Evolutionary conservation across 1,140 invertebrate species (phyloP).

Genomic region (Phthorimaea operculella): DNA sequence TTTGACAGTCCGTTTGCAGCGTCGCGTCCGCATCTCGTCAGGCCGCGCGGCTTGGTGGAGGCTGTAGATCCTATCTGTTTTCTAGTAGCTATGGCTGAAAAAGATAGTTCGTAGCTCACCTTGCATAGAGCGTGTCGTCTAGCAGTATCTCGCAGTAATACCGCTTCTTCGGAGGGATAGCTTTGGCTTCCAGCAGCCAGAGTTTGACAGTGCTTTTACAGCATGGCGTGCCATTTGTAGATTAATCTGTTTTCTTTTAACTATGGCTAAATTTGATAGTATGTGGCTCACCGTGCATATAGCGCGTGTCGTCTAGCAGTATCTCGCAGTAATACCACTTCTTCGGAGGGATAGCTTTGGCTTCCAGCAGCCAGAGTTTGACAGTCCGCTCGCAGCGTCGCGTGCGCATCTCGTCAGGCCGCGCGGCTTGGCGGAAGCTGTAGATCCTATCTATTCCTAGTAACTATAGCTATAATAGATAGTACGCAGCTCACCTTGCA

Average conservation of each 20-base stretch:
- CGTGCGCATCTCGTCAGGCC: conserved; percentile 84
- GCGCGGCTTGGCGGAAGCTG: conserved; percentile 85
- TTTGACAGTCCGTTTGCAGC: no score
- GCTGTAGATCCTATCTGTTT: conserved; percentile 92
- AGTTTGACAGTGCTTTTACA: conserved; percentile 93
- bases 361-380: conserved; percentile 94
- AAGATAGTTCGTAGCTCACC: no score
- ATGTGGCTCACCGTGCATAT: no score
- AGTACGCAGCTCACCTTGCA: no score
- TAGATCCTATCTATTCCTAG: no score
- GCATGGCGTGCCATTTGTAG: conserved; percentile 84
- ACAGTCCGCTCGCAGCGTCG: conserved; percentile 91
- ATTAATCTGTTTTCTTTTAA: conserved; percentile 95
- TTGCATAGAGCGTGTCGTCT: conserved; percentile 89
- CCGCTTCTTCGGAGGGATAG: conserved; percentile 89
- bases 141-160: conserved; percentile 95
- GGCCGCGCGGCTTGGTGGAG: no score
- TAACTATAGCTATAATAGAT: no score
- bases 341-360: conserved; percentile 91
- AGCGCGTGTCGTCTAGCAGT: conserved; percentile 85
- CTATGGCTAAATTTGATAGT: no score
- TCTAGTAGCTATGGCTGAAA: no score
- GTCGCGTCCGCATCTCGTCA: no score
- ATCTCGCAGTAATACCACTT: conserved; percentile 96
- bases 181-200: conserved; percentile 96